These are phyloP conservation scores for Chydorus sphaericus DNA, from an alignment of 2,888 invertebrate genomes.

Conservation along the genomic window DNA sequence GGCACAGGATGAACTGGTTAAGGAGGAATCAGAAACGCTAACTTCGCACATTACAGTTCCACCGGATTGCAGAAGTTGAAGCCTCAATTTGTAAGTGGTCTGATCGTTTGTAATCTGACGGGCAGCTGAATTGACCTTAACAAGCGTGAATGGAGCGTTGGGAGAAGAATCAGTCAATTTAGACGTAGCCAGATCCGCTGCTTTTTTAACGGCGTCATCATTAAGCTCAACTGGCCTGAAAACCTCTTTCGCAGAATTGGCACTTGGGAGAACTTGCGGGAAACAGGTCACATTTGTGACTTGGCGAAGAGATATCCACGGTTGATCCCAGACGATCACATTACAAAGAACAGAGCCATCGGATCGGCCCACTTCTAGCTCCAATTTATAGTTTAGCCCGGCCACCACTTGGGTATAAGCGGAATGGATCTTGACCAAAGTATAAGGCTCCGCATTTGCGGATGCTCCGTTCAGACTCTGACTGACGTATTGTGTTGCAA, in stretches of 20 bases:
- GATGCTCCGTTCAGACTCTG: neutral
- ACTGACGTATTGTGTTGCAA: neutral
- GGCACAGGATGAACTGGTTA: neutral
- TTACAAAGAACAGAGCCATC: conserved; percentile 17
- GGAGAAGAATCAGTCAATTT: neutral
- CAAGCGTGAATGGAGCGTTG: neutral
- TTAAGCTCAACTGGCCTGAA: neutral
- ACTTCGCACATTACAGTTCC: neutral
- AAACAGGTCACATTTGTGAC: conserved; percentile 13
- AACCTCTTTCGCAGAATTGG: neutral
- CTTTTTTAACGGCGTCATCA: neutral
- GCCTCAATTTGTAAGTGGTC: neutral
- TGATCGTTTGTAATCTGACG: neutral
- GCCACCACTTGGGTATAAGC: conserved; percentile 4
- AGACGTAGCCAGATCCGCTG: neutral
- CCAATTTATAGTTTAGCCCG: conserved; percentile 6
- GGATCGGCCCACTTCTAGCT: neutral
- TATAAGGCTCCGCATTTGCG: neutral
- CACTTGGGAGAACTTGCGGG: neutral
- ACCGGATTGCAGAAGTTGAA: neutral
- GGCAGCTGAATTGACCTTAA: neutral
- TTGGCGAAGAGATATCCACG: conserved; percentile 18
- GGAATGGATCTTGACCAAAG: conserved; percentile 22
- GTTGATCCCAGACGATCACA: conserved; percentile 21
- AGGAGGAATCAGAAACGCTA: neutral